Evolutionary conservation across 2,888 invertebrate genomes (phyloP).

Genomic region (Nymphalis c-album): DNA sequence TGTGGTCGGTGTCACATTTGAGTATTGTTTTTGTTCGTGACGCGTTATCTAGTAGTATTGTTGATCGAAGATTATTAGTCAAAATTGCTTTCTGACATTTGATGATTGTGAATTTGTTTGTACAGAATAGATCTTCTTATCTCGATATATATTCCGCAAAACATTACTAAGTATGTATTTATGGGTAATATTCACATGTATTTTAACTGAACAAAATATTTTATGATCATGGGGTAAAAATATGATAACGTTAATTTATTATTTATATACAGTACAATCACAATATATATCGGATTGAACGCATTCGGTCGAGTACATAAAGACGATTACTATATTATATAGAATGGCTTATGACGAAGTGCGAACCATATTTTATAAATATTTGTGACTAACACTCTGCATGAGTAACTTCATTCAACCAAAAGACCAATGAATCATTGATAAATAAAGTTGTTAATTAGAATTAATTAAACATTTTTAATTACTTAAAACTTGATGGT

Average conservation of each 20-base stretch:
- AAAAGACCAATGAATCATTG: neutral
- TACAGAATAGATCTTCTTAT: neutral
- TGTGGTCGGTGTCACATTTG: too few relatives aligned
- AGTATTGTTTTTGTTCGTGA: too few relatives aligned
- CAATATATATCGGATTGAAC: neutral
- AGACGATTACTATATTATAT: neutral
- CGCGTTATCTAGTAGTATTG: too few relatives aligned
- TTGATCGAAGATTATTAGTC: too few relatives aligned
- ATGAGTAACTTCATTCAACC: conserved; percentile 27
- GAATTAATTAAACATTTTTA: neutral
- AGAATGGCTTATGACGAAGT: neutral
- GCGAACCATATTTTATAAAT: neutral
- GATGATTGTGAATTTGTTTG: too few relatives aligned
- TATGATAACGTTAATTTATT: neutral
- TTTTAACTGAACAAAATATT: conserved; percentile 3
- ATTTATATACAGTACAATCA: neutral
- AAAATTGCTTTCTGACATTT: neutral
- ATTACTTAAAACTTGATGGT: neutral
- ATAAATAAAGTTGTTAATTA: neutral
- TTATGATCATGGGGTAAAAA: conserved; percentile 1
- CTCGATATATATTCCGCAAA: conserved; percentile 14
- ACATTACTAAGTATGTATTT: conserved; percentile 8
- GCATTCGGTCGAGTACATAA: neutral
- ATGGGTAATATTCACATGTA: conserved; percentile 13
- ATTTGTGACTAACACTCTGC: conserved; percentile 41